These are phyloP conservation scores for Acanthococcus lagerstroemiae DNA, from an alignment of 2,888 invertebrate species.

Conservation along the genomic window DNA sequence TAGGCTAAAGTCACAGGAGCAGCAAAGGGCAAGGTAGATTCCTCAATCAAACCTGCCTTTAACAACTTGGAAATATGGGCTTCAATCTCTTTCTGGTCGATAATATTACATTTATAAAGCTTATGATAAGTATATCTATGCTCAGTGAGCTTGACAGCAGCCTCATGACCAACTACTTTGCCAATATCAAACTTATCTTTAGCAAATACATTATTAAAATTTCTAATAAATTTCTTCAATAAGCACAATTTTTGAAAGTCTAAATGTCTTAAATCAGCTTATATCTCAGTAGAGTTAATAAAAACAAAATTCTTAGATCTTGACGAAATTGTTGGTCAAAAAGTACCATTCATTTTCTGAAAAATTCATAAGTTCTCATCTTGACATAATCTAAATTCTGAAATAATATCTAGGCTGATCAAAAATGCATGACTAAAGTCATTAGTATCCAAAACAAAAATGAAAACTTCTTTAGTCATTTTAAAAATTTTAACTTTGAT, in stretches of 20 bases:
- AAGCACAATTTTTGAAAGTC: background rate
- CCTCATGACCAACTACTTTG: too few species aligned
- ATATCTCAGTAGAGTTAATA: background rate
- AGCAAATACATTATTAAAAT: background rate
- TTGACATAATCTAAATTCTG: too few species aligned
- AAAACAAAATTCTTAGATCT: background rate
- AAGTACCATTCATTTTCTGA: background rate
- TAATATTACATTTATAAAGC: background rate
- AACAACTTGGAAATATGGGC: background rate
- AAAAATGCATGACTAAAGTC: too few species aligned
- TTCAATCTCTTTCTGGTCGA: background rate
- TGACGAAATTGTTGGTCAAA: too few species aligned
- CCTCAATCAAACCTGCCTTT: background rate
- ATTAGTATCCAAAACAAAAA: too few species aligned
- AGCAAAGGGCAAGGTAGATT: too few species aligned
- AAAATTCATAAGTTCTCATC: background rate
- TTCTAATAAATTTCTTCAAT: background rate
- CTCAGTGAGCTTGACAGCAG: too few species aligned
- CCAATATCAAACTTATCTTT: too few species aligned
- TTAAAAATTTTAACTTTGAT: background rate
- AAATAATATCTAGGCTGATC: background rate
- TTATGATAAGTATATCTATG: background rate
- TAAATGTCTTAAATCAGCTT: background rate
- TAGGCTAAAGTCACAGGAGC: background rate
- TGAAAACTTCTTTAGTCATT: background rate